phyloP scores from a whole-genome alignment of 2,113 vertebrate genomes.

The Chionodraco myersi region DNA sequence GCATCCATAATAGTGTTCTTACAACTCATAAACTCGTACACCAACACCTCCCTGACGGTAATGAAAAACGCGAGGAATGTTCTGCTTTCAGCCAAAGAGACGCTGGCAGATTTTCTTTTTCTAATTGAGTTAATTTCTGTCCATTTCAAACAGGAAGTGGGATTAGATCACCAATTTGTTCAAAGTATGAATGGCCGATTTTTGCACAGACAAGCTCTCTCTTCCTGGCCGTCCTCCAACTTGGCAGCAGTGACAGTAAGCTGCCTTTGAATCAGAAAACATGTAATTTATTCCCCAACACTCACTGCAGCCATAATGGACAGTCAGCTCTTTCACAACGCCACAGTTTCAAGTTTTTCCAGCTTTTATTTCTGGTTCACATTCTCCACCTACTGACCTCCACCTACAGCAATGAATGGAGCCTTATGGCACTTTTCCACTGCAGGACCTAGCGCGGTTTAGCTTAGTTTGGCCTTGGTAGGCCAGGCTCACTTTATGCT shows the following conservation, averaged over 20 bases:
- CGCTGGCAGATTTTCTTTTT: neutral
- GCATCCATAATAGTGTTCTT: no score
- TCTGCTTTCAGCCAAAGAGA: constrained; percentile 4
- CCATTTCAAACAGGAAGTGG: constrained; percentile 27
- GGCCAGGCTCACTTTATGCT: no score
- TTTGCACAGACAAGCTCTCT: constrained; percentile 31
- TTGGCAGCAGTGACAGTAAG: constrained; percentile 63
- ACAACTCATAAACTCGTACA: neutral
- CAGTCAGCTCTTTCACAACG: constrained; percentile 40
- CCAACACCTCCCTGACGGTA: neutral
- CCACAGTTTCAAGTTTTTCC: neutral
- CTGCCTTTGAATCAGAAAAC: constrained; percentile 73
- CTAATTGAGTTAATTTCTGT: constrained; percentile 17
- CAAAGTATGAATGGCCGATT: constrained; percentile 67
- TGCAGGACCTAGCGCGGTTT: no score
- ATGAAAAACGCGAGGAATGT: neutral
- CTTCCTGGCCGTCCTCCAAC: constrained; percentile 55
- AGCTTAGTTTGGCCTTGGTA: no score
- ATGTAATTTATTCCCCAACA: constrained; percentile 63
- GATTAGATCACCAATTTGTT: constrained; percentile 60
- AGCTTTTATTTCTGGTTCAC: constrained; percentile 1
- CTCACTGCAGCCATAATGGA: constrained; percentile 41
- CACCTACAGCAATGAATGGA: neutral
- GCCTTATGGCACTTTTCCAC: neutral
- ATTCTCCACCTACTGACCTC: constrained; percentile 23